Percentiles rank a stretch among this genome's conserved stretches.
Conservation (phyloP, 2,888 invertebrate genomes). For the Galerucella nymphaeae region DNA sequence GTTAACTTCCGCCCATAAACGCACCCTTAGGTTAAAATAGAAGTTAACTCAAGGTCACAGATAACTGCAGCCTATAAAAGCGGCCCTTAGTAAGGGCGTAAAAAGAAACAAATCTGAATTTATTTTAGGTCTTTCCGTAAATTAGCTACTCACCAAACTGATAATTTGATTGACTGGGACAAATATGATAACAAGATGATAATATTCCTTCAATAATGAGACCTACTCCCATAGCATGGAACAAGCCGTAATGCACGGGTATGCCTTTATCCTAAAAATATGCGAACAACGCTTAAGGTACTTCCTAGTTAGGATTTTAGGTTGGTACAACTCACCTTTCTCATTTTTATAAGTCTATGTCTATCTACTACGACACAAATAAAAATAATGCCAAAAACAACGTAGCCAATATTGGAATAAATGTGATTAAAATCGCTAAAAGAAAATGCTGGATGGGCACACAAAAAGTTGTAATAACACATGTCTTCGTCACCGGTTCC, state of each 20-base stretch:
- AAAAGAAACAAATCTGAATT: too few species aligned
- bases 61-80: too few species aligned
- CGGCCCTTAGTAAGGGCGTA: too few species aligned
- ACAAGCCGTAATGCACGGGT: conserved; percentile 83
- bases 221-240: conserved; percentile 88
- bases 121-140: neutral
- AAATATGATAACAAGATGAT: conserved; percentile 89
- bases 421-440: conserved; percentile 89
- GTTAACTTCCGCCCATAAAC: too few species aligned
- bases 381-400: conserved; percentile 82
- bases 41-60: too few species aligned
- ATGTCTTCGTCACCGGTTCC: conserved; percentile 86
- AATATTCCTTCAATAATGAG: conserved; percentile 88
- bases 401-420: conserved; percentile 85
- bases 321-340: conserved; percentile 46
- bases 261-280: conserved; percentile 72
- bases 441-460: conserved; percentile 80
- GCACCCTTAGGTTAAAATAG: too few species aligned
- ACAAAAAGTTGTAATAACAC: conserved; percentile 91
- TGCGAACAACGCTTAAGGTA: neutral
- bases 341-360: conserved; percentile 57
- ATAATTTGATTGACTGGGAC: conserved; percentile 90
- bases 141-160: conserved; percentile 79
- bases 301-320: neutral
- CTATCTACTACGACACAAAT: conserved; percentile 75